Percentiles rank a stretch among this genome's conserved stretches.
Conservation (phyloP, 2,888 invertebrate species). For the Scaptomyza parva region DNA sequence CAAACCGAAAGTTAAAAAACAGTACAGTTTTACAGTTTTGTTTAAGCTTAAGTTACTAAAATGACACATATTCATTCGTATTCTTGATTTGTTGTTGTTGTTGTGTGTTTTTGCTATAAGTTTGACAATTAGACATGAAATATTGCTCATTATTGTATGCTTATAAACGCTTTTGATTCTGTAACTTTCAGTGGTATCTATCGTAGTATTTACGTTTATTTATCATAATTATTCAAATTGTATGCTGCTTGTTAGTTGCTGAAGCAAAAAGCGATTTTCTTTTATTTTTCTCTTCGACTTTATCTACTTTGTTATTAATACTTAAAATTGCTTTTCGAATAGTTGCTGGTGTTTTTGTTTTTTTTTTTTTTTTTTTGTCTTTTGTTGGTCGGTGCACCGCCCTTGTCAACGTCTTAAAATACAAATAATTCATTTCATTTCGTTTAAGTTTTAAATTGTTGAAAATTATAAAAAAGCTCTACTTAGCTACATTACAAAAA, state of each 20-base stretch:
- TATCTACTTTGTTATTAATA: constrained; percentile 70
- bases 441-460: constrained; percentile 37
- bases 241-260: constrained; percentile 56
- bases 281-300: constrained; percentile 54
- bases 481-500: constrained; percentile 74
- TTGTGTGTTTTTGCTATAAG: constrained; percentile 51
- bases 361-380: constrained; percentile 18
- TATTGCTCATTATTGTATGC: constrained; percentile 73
- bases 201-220: constrained; percentile 39
- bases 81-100: constrained; percentile 34
- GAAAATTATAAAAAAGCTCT: constrained; percentile 65
- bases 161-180: constrained; percentile 71
- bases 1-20: constrained; percentile 29
- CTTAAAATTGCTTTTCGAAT: constrained; percentile 78
- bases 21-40: constrained; percentile 28
- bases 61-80: constrained; percentile 65
- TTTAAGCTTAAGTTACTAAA: constrained; percentile 61
- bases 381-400: constrained; percentile 10
- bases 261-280: constrained; percentile 68
- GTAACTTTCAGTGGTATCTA: constrained; percentile 32
- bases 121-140: constrained; percentile 77
- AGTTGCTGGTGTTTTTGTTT: constrained; percentile 36
- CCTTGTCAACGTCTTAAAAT: constrained; percentile 40
- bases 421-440: constrained; percentile 26
- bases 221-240: constrained; percentile 26